Evolutionary conservation across 2,797 vertebrate species (phyloP).

Genomic region (Pempheris klunzingeri): DNA sequence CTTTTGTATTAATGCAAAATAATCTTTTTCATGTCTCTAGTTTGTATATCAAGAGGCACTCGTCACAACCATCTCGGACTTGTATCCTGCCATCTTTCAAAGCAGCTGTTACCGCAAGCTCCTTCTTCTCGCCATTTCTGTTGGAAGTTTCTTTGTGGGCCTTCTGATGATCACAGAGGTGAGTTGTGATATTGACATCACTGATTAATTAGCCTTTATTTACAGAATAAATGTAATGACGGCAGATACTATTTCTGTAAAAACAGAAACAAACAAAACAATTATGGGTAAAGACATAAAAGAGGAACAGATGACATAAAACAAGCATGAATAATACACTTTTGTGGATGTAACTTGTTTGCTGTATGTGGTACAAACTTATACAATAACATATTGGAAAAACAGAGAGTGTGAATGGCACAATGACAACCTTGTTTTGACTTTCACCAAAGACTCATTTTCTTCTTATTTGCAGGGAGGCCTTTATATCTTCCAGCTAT

Average conservation of each 20-base stretch:
- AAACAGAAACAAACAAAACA: not conserved
- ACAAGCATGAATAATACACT: not conserved
- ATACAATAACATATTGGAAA: not conserved
- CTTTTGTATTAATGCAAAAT: not conserved
- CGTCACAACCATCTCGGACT: slow-evolving; percentile 92
- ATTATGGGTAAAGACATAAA: not conserved
- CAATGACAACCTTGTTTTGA: not conserved
- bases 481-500: slow-evolving; percentile 86
- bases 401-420: not conserved
- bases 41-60: slow-evolving; percentile 94
- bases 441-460: not conserved
- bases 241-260: not conserved
- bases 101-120: slow-evolving; percentile 88
- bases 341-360: not conserved
- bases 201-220: not conserved
- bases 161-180: slow-evolving; percentile 95
- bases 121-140: slow-evolving; percentile 88
- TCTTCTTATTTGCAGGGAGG: slow-evolving; percentile 80
- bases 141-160: slow-evolving; percentile 89
- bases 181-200: slow-evolving; percentile 54
- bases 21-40: slow-evolving; percentile 72
- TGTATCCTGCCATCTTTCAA: slow-evolving; percentile 90
- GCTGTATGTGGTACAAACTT: not conserved
- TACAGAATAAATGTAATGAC: not conserved
- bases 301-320: not conserved